phyloP scores from a whole-genome alignment of 2,888 invertebrate species.

The Epinotia brunnichana region DNA sequence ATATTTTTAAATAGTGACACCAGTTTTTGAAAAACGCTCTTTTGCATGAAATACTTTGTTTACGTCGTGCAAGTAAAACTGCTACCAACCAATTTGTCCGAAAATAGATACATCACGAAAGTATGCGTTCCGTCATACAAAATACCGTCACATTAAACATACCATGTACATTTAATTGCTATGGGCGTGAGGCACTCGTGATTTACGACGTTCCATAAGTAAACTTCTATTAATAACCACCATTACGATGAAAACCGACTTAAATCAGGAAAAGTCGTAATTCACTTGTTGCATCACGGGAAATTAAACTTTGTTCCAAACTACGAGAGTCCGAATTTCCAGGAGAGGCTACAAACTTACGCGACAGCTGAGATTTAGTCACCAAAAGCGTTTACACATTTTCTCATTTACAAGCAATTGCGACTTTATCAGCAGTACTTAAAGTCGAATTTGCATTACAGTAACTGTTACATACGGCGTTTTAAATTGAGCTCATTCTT shows the following conservation, averaged over 20 bases:
- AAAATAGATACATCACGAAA: not conserved
- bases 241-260: not conserved
- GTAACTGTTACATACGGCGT: not conserved
- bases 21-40: not conserved
- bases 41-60: too few species aligned
- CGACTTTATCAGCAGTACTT: not conserved
- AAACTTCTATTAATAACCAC: slow-evolving; percentile 17
- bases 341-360: not conserved
- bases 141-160: slow-evolving; percentile 28
- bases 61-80: not conserved
- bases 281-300: not conserved
- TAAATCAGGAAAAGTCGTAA: not conserved
- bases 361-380: not conserved
- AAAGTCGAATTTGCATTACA: not conserved
- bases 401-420: not conserved
- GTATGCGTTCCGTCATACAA: slow-evolving; percentile 3
- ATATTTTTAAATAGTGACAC: too few species aligned
- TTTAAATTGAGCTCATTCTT: not conserved
- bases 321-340: not conserved
- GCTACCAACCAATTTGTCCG: not conserved
- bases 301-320: not conserved
- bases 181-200: slow-evolving; percentile 19
- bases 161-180: slow-evolving; percentile 32
- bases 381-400: not conserved
- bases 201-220: slow-evolving; percentile 21